Evolutionary conservation across 2,797 vertebrate genomes (phyloP).

Genomic region (Diglossa cyanea): DNA sequence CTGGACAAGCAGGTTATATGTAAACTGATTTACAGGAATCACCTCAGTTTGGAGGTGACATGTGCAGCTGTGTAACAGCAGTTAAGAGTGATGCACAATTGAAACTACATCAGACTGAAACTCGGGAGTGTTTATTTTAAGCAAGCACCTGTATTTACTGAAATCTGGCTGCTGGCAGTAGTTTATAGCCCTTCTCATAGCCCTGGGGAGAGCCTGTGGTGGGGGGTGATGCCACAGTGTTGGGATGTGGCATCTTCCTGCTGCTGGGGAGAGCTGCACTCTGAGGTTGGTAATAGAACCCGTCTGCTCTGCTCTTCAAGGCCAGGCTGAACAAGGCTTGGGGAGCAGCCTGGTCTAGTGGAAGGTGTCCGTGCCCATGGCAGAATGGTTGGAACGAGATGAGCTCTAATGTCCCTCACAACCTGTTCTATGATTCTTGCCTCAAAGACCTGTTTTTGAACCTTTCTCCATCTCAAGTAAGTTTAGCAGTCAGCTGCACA

Average conservation of each 20-base stretch:
- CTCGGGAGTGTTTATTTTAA: slow-evolving; percentile 32
- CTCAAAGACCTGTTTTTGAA: neutral
- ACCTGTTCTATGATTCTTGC: neutral
- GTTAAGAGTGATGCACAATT: neutral
- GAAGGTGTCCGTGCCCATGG: neutral
- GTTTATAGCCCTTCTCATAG: fast-evolving
- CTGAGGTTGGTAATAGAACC: neutral
- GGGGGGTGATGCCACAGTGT: fast-evolving
- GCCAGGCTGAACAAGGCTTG: neutral
- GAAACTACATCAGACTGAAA: slow-evolving; percentile 11
- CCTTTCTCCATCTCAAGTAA: fast-evolving
- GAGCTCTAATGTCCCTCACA: neutral
- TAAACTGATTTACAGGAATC: neutral
- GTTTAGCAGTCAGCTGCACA: neutral
- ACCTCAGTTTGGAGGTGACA: neutral
- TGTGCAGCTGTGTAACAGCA: neutral
- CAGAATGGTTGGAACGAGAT: neutral
- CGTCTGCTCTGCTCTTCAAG: neutral
- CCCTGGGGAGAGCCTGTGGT: neutral
- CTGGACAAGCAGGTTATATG: neutral
- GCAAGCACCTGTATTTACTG: neutral
- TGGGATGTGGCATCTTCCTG: neutral
- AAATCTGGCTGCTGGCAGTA: neutral
- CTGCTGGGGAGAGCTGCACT: neutral
- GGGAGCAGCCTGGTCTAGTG: neutral